Evolutionary conservation across 2,113 vertebrate genomes (phyloP).

Genomic region (Pelecanus crispus): DNA sequence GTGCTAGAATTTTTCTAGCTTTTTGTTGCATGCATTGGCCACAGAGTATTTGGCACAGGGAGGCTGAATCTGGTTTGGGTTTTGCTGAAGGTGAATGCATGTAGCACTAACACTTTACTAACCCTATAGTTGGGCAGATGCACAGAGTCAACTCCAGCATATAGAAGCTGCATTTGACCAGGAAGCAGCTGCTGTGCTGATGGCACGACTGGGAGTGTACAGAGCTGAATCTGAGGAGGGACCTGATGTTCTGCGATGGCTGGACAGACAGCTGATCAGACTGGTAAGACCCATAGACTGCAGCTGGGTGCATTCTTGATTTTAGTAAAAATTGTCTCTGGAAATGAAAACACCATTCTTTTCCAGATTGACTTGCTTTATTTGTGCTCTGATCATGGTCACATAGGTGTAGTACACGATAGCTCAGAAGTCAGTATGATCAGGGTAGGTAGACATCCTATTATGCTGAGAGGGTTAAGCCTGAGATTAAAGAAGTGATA

Average conservation of each 20-base stretch:
- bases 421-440: background rate
- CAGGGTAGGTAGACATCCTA: background rate
- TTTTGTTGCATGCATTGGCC: background rate
- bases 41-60: background rate
- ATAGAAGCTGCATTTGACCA: constrained; percentile 96
- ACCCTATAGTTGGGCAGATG: constrained; percentile 89
- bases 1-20: background rate
- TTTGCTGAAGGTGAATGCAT: background rate
- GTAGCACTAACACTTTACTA: background rate
- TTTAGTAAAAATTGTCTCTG: background rate
- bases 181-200: constrained; percentile 91
- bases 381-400: background rate
- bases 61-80: background rate
- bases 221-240: constrained; percentile 94
- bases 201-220: constrained; percentile 94
- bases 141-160: constrained; percentile 91
- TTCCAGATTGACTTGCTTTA: background rate
- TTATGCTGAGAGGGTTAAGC: background rate
- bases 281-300: constrained; percentile 75
- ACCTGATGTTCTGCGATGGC: constrained; percentile 92
- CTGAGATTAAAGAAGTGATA: background rate
- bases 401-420: background rate
- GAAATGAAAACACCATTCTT: background rate
- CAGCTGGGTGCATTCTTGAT: background rate
- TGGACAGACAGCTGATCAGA: constrained; percentile 96